phyloP scores from a whole-genome alignment of 2,113 vertebrate genomes.

The Nycticorax nycticorax region DNA sequence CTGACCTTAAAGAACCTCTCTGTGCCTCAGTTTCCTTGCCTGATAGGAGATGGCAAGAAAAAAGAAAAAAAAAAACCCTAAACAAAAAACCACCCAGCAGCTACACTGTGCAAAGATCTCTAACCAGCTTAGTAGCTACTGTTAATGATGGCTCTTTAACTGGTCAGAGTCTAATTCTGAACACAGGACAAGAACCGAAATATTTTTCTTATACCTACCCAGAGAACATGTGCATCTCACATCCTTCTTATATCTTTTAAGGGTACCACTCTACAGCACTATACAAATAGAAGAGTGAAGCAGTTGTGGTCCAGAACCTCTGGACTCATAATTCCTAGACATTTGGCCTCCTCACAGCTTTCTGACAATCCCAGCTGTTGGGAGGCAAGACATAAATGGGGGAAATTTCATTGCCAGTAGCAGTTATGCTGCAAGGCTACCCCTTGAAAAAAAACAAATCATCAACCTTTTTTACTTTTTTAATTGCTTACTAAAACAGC shows the following conservation, averaged over 20 bases:
- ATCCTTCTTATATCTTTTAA: background rate
- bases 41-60: background rate
- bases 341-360: background rate
- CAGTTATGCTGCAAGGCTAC: background rate
- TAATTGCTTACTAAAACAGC: background rate
- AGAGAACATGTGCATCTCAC: accelerated
- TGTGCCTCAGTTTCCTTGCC: background rate
- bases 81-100: background rate
- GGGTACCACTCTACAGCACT: background rate
- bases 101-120: background rate
- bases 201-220: background rate
- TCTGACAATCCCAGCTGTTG: background rate
- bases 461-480: background rate
- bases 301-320: background rate
- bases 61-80: background rate
- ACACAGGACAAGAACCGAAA: background rate
- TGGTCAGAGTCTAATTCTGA: background rate
- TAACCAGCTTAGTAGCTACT: background rate
- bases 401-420: background rate
- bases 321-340: background rate
- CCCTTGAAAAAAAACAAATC: background rate
- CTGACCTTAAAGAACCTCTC: background rate
- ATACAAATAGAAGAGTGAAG: background rate
- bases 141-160: background rate
- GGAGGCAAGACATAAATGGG: accelerated